Base-by-base conservation (phyloP, 2,797 vertebrate species). In the Benthosema pterotum region DNA sequence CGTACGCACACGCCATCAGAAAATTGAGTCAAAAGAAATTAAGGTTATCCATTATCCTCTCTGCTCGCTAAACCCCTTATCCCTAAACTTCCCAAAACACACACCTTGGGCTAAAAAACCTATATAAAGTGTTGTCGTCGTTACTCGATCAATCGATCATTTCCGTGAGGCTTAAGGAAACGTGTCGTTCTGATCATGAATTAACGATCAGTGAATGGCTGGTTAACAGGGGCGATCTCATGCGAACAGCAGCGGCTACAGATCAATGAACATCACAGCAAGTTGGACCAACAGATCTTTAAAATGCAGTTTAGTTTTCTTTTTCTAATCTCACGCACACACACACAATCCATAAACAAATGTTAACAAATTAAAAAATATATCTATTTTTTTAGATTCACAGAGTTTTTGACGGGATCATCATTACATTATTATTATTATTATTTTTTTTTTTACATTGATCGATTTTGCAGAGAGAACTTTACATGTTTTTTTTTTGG, bases 141-240 rank as follows among this genome's bases (percentile, higher is more conserved):
- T 49, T 38, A 22, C 14, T 46, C 54, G 28, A 16, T 43, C 80
- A 60, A 65, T 64, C 28, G 0, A 83, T 86, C 66, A 79, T 76
- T 88, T 79, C 74, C 83, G 48, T 64, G 43, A 32, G 43, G n/a
- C 66, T 51, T 12, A 66, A n/a, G 72, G 76, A 85, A 85, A 84
- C 63, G 77, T 62, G 77, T 83, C 81, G 76, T 65, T 59, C 68
- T 56, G 74, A 65, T 9, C 60, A 19, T 60, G 61, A 74, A 74
- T 69, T 65, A n/a, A n/a, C n/a, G n/a, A 72, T 77, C 77, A 48
- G 60, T 65, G 67, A 63, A 64, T 52, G 60, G 73, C 60, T 25
- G n/a, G 67, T 80, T 59, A 57, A 75, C 61, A 54, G 66, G 69
- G 69, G 57, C 51, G 68, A 79, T 52, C 78, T 78, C 83, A 87